A percentile compares a stretch with the other conserved stretches of the same genome.
Evolutionary conservation across 2,888 invertebrate genomes (phyloP).

Genomic region (Melieria omissa): DNA sequence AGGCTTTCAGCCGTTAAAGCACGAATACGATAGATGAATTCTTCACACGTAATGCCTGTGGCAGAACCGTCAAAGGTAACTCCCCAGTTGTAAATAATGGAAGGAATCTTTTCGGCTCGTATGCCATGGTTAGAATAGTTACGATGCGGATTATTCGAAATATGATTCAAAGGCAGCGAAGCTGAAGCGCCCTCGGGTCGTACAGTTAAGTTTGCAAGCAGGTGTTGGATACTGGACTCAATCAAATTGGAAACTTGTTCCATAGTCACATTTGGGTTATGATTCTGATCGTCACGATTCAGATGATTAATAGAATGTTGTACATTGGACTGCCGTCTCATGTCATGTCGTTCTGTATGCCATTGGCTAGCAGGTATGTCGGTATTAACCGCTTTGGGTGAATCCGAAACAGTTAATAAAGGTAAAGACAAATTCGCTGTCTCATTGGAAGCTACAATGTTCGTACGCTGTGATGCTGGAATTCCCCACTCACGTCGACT

Average conservation of each 20-base stretch:
- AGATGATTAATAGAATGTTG: background rate
- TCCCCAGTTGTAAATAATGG: slow-evolving; percentile 22
- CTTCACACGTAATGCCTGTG: slow-evolving; percentile 23
- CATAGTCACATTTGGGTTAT: background rate
- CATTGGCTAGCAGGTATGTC: too few species aligned
- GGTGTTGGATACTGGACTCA: background rate
- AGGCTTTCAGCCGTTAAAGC: slow-evolving; percentile 21
- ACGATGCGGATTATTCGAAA: background rate
- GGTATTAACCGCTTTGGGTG: too few species aligned
- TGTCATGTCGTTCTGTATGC: too few species aligned
- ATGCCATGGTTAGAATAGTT: background rate
- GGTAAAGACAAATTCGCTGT: too few species aligned
- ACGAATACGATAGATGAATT: slow-evolving; percentile 34
- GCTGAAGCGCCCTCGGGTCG: background rate
- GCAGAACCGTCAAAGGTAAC: slow-evolving; percentile 24
- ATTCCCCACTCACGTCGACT: too few species aligned
- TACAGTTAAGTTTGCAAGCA: background rate
- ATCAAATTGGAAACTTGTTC: background rate
- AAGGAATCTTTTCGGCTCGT: slow-evolving; percentile 8
- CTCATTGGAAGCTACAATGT: too few species aligned
- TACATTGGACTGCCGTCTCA: too few species aligned
- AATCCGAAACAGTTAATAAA: too few species aligned
- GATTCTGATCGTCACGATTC: background rate
- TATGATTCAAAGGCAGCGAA: too few species aligned
- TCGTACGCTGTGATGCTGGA: too few species aligned